Percentiles rank a stretch among this genome's conserved stretches.
Conservation (phyloP, 2,113 vertebrate genomes). For the Machaerirhynchus nigripectus region DNA sequence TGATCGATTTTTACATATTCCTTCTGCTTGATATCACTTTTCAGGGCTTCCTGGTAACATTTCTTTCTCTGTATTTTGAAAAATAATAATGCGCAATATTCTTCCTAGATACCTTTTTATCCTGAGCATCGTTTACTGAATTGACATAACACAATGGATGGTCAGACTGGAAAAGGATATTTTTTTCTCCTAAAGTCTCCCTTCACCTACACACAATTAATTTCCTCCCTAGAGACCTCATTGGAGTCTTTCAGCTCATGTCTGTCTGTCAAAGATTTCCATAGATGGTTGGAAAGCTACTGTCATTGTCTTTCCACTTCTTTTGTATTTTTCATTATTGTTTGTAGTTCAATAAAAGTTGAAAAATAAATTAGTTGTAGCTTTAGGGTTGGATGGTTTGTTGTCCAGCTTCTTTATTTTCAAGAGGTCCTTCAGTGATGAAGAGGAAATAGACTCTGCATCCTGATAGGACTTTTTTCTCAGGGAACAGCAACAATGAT, state of each 20-base stretch:
- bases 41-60: background rate
- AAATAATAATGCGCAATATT: background rate
- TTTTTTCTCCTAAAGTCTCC: background rate
- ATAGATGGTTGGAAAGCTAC: background rate
- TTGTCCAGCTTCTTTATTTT: background rate
- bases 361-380: background rate
- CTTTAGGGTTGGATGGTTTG: background rate
- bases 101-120: background rate
- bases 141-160: too few species aligned
- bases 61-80: background rate
- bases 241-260: background rate
- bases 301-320: background rate
- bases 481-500: background rate
- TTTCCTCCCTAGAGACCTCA: background rate
- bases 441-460: background rate
- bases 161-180: background rate
- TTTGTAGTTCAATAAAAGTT: background rate
- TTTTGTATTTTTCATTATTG: background rate
- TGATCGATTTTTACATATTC: background rate
- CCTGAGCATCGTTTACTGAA: background rate
- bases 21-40: background rate
- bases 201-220: background rate
- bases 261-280: background rate
- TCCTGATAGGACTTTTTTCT: background rate
- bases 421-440: background rate